Conservation (phyloP, 2,888 invertebrate species). For the Diaphora mendica region DNA sequence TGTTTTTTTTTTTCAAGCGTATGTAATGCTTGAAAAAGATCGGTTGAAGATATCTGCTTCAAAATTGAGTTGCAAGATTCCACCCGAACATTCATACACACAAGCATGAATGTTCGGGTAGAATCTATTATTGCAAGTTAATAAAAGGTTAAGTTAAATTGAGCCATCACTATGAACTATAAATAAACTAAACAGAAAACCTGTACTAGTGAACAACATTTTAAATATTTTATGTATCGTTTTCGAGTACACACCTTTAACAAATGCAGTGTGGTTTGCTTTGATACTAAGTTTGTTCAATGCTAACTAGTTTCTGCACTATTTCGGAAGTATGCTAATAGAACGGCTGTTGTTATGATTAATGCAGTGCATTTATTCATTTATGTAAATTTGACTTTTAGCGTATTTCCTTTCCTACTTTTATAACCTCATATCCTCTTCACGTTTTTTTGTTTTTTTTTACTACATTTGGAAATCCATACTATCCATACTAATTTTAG, state of each 20-base stretch:
- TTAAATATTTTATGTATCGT: not conserved
- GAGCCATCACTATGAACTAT: not conserved
- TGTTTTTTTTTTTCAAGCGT: too few species aligned
- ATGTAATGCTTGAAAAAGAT: too few species aligned
- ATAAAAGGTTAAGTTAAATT: too few species aligned
- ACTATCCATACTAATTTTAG: too few species aligned
- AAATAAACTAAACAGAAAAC: not conserved
- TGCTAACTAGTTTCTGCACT: constrained; percentile 49
- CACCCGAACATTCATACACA: too few species aligned
- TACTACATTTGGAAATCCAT: too few species aligned
- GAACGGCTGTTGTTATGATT: constrained; percentile 35
- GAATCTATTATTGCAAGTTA: too few species aligned
- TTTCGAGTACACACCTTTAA: constrained; percentile 33
- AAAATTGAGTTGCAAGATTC: too few species aligned
- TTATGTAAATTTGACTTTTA: not conserved
- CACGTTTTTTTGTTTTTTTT: not conserved
- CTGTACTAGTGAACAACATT: not conserved
- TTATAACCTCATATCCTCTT: not conserved
- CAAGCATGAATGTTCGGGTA: too few species aligned
- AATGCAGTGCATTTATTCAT: constrained; percentile 21
- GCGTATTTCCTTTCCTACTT: not conserved
- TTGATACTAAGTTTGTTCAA: constrained; percentile 49
- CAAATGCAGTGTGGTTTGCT: constrained; percentile 30
- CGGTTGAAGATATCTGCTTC: too few species aligned
- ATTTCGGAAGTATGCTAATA: constrained; percentile 49